phyloP scores from a whole-genome alignment of 2,113 vertebrate species.

The Cacatua alba region DNA sequence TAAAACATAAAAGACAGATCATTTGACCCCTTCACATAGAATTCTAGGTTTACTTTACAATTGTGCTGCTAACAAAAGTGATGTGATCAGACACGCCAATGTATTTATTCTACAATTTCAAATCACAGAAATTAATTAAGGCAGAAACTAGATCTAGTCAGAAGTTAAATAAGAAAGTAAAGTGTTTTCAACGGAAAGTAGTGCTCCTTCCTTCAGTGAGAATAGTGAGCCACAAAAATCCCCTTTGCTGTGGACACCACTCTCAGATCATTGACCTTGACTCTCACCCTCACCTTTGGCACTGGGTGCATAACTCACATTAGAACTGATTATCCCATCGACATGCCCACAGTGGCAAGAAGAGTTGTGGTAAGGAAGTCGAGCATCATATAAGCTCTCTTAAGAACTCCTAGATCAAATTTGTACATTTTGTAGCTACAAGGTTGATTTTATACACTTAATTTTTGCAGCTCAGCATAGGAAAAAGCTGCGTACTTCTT shows the following conservation, averaged over 20 bases:
- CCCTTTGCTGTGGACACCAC: neutral
- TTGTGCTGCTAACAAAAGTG: neutral
- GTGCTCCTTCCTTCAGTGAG: neutral
- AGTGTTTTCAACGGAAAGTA: neutral
- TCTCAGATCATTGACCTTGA: neutral
- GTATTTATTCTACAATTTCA: neutral
- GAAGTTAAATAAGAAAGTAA: neutral
- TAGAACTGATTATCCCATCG: neutral
- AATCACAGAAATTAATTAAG: neutral
- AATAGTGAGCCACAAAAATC: neutral
- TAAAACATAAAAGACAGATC: neutral
- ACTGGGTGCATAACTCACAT: neutral
- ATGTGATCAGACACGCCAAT: rapidly evolving
- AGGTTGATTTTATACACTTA: neutral
- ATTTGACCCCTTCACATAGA: rapidly evolving
- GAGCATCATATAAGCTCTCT: neutral
- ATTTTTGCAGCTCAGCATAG: neutral
- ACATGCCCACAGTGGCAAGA: neutral
- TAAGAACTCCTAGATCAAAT: neutral
- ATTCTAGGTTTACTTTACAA: neutral
- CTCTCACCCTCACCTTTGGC: constrained; percentile 1
- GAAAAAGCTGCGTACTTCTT: neutral
- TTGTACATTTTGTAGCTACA: neutral
- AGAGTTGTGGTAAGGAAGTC: neutral
- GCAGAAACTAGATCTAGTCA: neutral